Evolutionary conservation across 2,888 invertebrate genomes (phyloP), one percentile per base, ranked within the genome.

Genomic region (Therioaphis trifolii): DNA sequence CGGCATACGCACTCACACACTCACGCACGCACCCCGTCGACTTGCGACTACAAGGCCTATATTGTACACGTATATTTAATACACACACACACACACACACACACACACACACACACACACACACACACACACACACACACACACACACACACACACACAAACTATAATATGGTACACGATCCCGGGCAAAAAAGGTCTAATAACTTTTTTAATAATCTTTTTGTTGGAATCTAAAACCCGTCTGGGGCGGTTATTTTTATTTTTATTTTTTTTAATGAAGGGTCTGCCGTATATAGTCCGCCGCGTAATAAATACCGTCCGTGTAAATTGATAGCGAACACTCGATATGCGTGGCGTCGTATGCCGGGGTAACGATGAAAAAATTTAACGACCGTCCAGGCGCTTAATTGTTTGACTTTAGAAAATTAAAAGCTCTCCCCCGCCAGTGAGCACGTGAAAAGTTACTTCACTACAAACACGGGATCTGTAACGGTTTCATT

Each of bases 181-280:
- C 18, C 24, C 43, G 43, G 27, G 61, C 29, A 80, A 80, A 80
- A 69, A 80, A 80, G 80, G 80, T 72, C 80, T 80, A 80, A 72
- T 72, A 80, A 80, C 80, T 80, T 80, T 80, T 80, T 80, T 80
- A 80, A 80, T 80, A 80, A 80, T 80, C 80, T 80, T 80, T 80
- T 61, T 61, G 72, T 61, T 21, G 72, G 61, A 63, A 80, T 80
- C 80, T 80, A 71, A 80, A 80, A 72, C 35, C 80, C 80, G 49
- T 72, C 43, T 9, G 46, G 55, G 79, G 14, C 11, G 69, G 71
- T 58, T 58, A 21, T 35, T 61, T 46, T 71, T 69, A n/a, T n/a
- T 79, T 79, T 40, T 43, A n/a, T 21, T 61, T 49, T 63, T 80
- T 79, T 80, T 80, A 72, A 61, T 46, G 61, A 80, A 72, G 49